These are phyloP conservation scores for Zaprionus obscuricornis DNA, from an alignment of 2,888 invertebrate genomes.

Conservation along the genomic window DNA sequence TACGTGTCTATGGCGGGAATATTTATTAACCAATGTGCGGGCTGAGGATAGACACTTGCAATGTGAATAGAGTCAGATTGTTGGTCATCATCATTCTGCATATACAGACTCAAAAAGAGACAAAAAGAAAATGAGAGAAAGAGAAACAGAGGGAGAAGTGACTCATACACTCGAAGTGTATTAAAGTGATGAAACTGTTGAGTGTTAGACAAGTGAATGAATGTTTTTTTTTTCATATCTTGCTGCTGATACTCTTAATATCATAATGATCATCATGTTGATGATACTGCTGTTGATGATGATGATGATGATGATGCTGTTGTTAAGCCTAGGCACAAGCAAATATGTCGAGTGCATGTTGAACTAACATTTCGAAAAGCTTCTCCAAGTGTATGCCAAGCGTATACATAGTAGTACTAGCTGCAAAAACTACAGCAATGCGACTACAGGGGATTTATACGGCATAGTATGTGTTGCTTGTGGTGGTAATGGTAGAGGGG, in stretches of 20 bases:
- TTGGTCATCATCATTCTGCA: conserved; percentile 8
- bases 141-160: too few species aligned
- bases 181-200: conserved; percentile 67
- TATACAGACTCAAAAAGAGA: neutral
- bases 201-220: conserved; percentile 38
- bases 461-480: neutral
- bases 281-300: conserved; percentile 15
- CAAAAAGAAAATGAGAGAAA: too few species aligned
- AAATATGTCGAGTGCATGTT: conserved; percentile 76
- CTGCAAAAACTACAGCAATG: conserved; percentile 54
- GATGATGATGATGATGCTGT: conserved; percentile 39
- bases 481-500: neutral
- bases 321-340: conserved; percentile 55
- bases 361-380: conserved; percentile 74
- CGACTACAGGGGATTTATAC: neutral
- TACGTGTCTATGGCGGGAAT: conserved; percentile 8
- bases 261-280: conserved; percentile 37
- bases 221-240: conserved; percentile 27
- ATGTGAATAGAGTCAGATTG: conserved; percentile 9
- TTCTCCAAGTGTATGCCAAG: conserved; percentile 67
- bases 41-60: conserved; percentile 13
- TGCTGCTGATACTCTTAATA: conserved; percentile 6
- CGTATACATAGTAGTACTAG: conserved; percentile 32
- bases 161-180: conserved; percentile 14
- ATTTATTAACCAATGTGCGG: conserved; percentile 44